Conservation (phyloP, 1,140 invertebrate genomes). For the Spodoptera litura region DNA sequence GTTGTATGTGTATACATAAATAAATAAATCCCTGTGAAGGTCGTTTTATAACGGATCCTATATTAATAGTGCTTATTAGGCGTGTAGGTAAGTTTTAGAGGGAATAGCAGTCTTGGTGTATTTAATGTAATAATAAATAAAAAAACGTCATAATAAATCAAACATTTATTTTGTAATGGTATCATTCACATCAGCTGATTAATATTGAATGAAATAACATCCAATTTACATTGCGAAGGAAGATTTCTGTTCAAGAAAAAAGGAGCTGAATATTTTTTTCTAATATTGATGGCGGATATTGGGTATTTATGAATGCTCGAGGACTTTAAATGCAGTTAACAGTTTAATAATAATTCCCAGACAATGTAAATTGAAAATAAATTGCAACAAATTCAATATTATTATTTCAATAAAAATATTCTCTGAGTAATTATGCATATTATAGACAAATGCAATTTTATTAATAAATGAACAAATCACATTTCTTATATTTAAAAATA, state of each 20-base stretch:
- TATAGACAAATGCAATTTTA: conserved; percentile 12
- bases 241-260: too few species aligned
- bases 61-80: too few species aligned
- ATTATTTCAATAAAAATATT: conserved; percentile 5
- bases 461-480: conserved; percentile 1
- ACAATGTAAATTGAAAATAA: conserved; percentile 6
- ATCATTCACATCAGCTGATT: conserved; percentile 31
- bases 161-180: conserved; percentile 39
- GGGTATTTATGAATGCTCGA: too few species aligned
- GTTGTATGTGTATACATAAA: too few species aligned
- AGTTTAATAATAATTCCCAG: too few species aligned
- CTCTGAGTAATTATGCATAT: conserved; percentile 32
- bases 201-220: conserved; percentile 1
- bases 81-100: too few species aligned
- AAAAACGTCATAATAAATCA: conserved; percentile 19
- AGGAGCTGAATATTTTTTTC: too few species aligned
- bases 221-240: background rate
- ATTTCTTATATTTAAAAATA: conserved; percentile 15
- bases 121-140: background rate
- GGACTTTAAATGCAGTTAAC: too few species aligned
- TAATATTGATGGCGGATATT: too few species aligned
- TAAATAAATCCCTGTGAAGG: too few species aligned
- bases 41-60: too few species aligned
- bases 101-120: too few species aligned
- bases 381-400: background rate